Evolutionary conservation across 2,888 invertebrate genomes (phyloP).

Genomic region (Drosophila helvetica): DNA sequence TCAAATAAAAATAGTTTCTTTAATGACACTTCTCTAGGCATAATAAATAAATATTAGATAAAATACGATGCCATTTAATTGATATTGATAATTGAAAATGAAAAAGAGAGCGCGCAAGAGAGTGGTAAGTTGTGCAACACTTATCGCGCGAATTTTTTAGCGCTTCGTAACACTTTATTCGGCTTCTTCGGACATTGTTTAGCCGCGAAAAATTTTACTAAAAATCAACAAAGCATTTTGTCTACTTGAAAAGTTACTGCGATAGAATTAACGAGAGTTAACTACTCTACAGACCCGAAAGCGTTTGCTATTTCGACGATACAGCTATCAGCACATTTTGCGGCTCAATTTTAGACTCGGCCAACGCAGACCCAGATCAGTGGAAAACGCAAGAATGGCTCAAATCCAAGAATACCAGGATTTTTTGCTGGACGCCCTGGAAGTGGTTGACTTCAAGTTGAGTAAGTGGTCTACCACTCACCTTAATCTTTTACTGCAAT

Average conservation of each 20-base stretch:
- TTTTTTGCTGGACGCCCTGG: conserved; percentile 80
- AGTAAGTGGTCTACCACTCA: conserved; percentile 66
- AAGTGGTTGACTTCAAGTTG: conserved; percentile 82
- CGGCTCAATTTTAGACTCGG: conserved; percentile 51
- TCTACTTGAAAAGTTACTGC: too few species aligned
- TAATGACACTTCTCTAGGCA: too few species aligned
- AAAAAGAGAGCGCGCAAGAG: not conserved
- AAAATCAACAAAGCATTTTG: not conserved
- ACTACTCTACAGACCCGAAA: not conserved
- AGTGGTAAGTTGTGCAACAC: not conserved
- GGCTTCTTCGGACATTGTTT: conserved; percentile 33
- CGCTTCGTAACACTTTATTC: conserved; percentile 5
- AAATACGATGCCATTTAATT: not conserved
- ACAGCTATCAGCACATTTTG: conserved; percentile 54
- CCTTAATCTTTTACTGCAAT: not conserved
- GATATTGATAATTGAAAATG: not conserved
- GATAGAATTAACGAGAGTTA: too few species aligned
- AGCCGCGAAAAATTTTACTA: conserved; percentile 41
- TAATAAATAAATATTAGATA: not conserved
- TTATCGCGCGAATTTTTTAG: not conserved
- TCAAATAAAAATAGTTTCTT: not conserved
- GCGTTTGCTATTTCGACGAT: conserved; percentile 31
- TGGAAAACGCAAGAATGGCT: conserved; percentile 63
- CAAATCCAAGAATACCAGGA: conserved; percentile 81
- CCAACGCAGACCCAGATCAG: not conserved